Evolutionary conservation across 2,797 vertebrate species (phyloP).

Genomic region (Cynopterus sphinx): DNA sequence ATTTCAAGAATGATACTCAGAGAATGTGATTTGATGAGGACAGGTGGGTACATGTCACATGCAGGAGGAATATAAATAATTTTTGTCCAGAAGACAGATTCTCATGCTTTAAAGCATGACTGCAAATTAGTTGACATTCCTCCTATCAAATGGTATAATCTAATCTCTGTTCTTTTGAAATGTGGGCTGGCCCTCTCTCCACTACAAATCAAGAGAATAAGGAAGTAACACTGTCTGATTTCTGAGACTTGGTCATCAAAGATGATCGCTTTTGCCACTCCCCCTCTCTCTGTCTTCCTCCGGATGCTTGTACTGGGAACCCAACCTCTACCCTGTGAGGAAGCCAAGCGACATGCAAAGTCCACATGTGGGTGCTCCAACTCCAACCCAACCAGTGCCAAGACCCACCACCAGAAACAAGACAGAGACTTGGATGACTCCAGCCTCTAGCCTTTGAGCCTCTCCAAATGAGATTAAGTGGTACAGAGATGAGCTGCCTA

Average conservation of each 20-base stretch:
- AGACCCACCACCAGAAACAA: neutral
- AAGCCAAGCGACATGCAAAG: neutral
- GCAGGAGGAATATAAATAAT: neutral
- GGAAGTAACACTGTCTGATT: neutral
- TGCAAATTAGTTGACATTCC: neutral
- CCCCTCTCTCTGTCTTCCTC: neutral
- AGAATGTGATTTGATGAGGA: neutral
- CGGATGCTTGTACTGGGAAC: neutral
- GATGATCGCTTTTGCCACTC: neutral
- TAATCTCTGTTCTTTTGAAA: neutral
- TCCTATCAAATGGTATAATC: neutral
- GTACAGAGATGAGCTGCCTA: neutral
- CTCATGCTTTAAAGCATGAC: conserved; percentile 10
- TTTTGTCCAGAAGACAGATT: neutral
- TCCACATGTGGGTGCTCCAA: neutral
- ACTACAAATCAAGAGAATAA: neutral
- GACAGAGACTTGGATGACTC: neutral
- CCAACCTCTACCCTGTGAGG: neutral
- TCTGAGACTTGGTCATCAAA: neutral
- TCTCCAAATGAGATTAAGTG: neutral
- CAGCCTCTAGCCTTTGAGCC: neutral
- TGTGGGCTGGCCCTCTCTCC: neutral
- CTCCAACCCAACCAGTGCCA: neutral
- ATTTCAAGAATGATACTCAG: neutral
- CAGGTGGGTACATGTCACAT: neutral